Base-by-base conservation (phyloP, 2,113 vertebrate genomes). In the Macquaria ambigua region DNA sequence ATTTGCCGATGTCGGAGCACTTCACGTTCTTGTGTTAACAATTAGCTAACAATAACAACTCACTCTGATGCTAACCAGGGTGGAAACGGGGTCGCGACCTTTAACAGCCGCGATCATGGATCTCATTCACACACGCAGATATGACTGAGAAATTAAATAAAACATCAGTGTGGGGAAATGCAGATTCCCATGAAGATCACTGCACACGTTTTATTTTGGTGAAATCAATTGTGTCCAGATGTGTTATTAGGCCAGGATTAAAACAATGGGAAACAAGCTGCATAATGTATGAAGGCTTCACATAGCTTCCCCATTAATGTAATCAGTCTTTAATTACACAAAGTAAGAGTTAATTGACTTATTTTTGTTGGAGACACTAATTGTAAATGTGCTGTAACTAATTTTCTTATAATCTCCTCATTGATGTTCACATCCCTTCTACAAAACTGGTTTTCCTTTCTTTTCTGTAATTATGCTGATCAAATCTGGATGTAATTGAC, bases 31-130 rank as follows among this genome's bases (percentile, higher is more conserved):
- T 88, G 91, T 91, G 92, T 92, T 95, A 93, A 82, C 91, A 93
- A 94, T 94, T 93, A 93, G 81, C 76, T 28, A 94, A 93, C 89
- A 89, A 93, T 86, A 93, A 93, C 90, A 92, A 78, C 81, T 92
- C 82, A 87, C 88, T 89, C 62, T 93, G 91, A 92, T 67, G 81
- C 87, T 90, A 91, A 89, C 74, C 90, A 92, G 89, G 84, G 88
- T 90, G 88, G 92, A 90, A 91, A 89, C 69, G 4, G 70, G 87
- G 92, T 88, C 89, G 25, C 1, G 46, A 91, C 92, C 87, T 86
- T 79, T 55, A 82, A 76, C 88, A 86, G 76, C 73, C 62, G 58
- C 10, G 8, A 34, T 25, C 56, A 1, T 41, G 1, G 37, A 39
- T 59, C 74, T 62, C 61, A 15, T 20, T 39, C 78, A 34, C 31